A percentile compares a stretch with the other conserved stretches of the same genome.
Conservation (phyloP, 2,888 invertebrate species). For the Mythimna impura region DNA sequence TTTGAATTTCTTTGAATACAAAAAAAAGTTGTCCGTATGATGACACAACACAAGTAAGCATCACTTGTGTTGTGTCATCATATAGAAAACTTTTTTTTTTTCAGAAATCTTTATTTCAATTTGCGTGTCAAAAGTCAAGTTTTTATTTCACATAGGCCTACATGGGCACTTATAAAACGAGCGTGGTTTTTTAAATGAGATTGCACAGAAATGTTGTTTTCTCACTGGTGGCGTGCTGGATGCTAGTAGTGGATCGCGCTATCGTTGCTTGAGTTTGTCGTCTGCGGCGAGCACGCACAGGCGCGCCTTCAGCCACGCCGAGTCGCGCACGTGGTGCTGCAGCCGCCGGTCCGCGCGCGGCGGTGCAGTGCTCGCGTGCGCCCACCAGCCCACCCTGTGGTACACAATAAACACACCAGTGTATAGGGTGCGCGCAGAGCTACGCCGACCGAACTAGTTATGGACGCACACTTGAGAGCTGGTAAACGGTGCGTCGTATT, state of each 20-base stretch:
- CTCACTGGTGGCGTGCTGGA: not conserved
- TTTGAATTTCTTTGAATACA: too few species aligned
- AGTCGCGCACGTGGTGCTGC: conserved; percentile 85
- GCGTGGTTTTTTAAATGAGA: not conserved
- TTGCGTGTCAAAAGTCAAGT: not conserved
- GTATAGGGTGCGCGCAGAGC: not conserved
- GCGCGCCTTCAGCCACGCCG: conserved; percentile 84
- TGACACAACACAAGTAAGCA: too few species aligned
- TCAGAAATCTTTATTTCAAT: not conserved
- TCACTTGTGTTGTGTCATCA: too few species aligned
- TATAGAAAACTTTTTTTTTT: too few species aligned
- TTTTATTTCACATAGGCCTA: too few species aligned
- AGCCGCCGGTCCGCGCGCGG: conserved; percentile 73
- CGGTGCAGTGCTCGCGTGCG: conserved; percentile 54
- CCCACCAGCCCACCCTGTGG: conserved; percentile 85
- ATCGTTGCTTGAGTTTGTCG: conserved; percentile 68
- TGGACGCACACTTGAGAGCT: conserved; percentile 71
- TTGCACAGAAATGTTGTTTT: not conserved
- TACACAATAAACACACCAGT: not conserved
- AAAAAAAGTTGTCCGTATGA: too few species aligned
- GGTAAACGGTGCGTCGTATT: conserved; percentile 68
- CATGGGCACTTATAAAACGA: too few species aligned
- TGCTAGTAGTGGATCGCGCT: not conserved
- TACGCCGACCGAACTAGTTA: not conserved
- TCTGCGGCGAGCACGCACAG: conserved; percentile 80